Conservation (phyloP, 2,113 vertebrate species). For the Paracanthobrama guichenoti region DNA sequence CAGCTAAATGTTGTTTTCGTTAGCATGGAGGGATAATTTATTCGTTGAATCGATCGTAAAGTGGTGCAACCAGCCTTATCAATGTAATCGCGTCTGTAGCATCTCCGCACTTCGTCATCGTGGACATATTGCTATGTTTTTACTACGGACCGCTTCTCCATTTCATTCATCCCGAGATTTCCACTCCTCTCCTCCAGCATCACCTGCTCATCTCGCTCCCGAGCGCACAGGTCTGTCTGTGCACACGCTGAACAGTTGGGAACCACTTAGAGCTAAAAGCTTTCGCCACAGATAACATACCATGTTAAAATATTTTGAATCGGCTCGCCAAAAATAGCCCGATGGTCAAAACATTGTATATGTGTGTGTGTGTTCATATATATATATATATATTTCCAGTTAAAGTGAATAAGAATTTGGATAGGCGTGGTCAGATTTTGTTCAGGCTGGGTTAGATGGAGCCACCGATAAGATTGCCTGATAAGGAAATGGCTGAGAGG, state of each 20-base stretch:
- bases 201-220: constrained; percentile 75
- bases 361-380: constrained; percentile 16
- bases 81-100: constrained; percentile 58
- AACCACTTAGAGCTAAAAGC: constrained; percentile 49
- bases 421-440: constrained; percentile 78
- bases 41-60: constrained; percentile 60
- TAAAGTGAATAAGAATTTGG: constrained; percentile 68
- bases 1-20: constrained; percentile 50
- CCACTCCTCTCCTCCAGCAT: constrained; percentile 67
- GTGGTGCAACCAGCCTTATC: constrained; percentile 65
- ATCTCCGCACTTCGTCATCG: constrained; percentile 71
- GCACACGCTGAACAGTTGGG: constrained; percentile 57
- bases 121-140: constrained; percentile 79
- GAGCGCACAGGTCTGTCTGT: constrained; percentile 58
- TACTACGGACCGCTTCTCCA: constrained; percentile 76
- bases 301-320: constrained; percentile 52
- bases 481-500: constrained; percentile 68
- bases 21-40: constrained; percentile 50
- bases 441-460: constrained; percentile 72
- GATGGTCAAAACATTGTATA: constrained; percentile 39
- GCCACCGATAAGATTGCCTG: constrained; percentile 71
- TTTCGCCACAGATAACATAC: constrained; percentile 45
- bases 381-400: constrained; percentile 56
- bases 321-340: constrained; percentile 28
- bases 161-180: constrained; percentile 82